Evolutionary conservation across 2,888 invertebrate genomes (phyloP), one percentile per base, ranked within the genome.

Genomic region (Fissipunctia ypsillon): DNA sequence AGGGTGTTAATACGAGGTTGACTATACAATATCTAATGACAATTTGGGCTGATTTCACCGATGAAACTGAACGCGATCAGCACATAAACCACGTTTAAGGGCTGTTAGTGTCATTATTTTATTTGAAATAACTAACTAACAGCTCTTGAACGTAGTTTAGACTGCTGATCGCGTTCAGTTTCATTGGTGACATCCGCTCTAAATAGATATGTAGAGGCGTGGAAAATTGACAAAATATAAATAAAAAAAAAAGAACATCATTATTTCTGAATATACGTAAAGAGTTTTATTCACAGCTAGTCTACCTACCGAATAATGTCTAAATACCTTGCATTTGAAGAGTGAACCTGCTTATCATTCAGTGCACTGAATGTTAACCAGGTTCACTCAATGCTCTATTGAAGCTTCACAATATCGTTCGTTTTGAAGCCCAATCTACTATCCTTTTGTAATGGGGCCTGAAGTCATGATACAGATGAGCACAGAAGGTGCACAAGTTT

Each of bases 351-450:
- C 25, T 25, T 70, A 48, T 38, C 35, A 38, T 69, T 28, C 48
- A 70, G 48, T 3, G 71, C 69, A 10, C 19, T 31, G 63, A 69
- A 70, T 67, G 31, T 67, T 64, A 67, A 76, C 28, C 63, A 81
- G 48, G 48, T 54, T 28, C 50, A 19, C 45, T 79, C 57, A 43
- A 43, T 81, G 77, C 45, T 60, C 25, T 52, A 60, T n/a, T 67
- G 69, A 56, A 67, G 50, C 12, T 19, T 61, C 31, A 84, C 81
- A 69, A 84, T 81, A 54, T 70, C 57, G 31, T 61, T 70, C 65
- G 57, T 57, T 84, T 60, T 41, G 25, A 5, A 73, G 69, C 54
- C 54, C 31, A 68, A 54, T 80, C 69, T 52, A 41, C 57, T 22
- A n/a, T 57, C 28, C 60, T 76, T 57, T 84, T 81, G 81, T 84